Evolutionary conservation across 2,888 invertebrate genomes (phyloP), one percentile per base, ranked within the genome.

Genomic region (Cephonodes hylas): DNA sequence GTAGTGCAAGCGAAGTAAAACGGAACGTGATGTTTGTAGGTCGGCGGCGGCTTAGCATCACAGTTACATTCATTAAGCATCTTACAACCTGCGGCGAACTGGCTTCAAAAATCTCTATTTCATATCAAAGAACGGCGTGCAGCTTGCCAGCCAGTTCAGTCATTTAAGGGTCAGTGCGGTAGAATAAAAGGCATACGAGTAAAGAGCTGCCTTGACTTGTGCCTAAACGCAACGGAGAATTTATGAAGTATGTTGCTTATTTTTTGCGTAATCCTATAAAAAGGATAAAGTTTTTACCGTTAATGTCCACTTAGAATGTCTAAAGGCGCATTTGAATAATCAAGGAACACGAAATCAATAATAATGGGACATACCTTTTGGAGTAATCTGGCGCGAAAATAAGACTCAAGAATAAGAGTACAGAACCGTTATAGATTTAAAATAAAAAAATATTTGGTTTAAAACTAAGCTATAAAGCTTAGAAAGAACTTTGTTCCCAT

Each of bases 61-160:
- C 22, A 48, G 48, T 48, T n/a, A 48, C 48, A 48, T 48, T 48
- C 48, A 48, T 48, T 48, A 15, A 48, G 25, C 27, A 15, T n/a
- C 25, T 27, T 48, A 27, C n/a, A 7, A 25, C 25, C 25, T 27
- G 15, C 25, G 48, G 48, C 48, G 15, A 48, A 25, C 48, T 27
- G 48, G 25, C 27, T 48, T 15, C 22, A 48, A 48, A 48, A 27
- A 48, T 27, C 27, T 48, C 20, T 20, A 44, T 44, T 44, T 48
- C 48, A 48, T 27, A 25, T 48, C 48, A 27, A 48, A 48, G 22
- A 6, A 27, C 3, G 22, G 45, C 20, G 22, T 22, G 27, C 48
- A 27, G 15, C 18, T 25, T 25, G 48, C 27, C 7, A 48, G 25
- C 27, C 15, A 27, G 48, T 48, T 27, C 25, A 25, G 27, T 15